Conservation (phyloP, 2,888 invertebrate species). For the Hyles lineata region DNA sequence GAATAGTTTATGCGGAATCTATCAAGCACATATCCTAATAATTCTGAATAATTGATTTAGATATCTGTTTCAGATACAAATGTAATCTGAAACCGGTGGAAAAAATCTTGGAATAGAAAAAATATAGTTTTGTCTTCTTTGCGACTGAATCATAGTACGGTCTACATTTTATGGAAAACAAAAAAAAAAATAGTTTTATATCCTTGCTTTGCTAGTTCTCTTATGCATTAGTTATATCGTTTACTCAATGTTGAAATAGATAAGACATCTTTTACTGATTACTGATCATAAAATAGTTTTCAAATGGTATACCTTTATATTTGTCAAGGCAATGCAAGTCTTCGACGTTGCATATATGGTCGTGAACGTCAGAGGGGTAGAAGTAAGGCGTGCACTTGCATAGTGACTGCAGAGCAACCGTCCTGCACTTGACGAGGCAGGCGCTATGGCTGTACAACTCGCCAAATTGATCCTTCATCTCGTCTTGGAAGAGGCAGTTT, state of each 20-base stretch:
- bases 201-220: no score
- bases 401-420: slow-evolving; percentile 75
- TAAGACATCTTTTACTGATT: no score
- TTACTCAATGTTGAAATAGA: no score
- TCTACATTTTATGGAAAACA: no score
- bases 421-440: slow-evolving; percentile 86
- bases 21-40: not conserved
- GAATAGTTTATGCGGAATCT: slow-evolving; percentile 1
- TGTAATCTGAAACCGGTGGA: no score
- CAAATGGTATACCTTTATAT: slow-evolving; percentile 72
- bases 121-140: no score
- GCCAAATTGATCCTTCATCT: slow-evolving; percentile 59
- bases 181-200: no score
- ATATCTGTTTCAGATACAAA: no score
- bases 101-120: no score
- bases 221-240: no score
- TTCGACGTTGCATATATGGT: slow-evolving; percentile 59
- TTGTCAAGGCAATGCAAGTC: slow-evolving; percentile 76
- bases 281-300: no score
- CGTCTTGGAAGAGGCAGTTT: slow-evolving; percentile 83
- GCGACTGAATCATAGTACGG: no score
- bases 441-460: slow-evolving; percentile 85
- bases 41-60: not conserved
- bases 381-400: slow-evolving; percentile 87
- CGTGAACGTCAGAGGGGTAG: slow-evolving; percentile 60